Base-by-base conservation (phyloP, 1,140 invertebrate species). In the Drosophila novamexicana region DNA sequence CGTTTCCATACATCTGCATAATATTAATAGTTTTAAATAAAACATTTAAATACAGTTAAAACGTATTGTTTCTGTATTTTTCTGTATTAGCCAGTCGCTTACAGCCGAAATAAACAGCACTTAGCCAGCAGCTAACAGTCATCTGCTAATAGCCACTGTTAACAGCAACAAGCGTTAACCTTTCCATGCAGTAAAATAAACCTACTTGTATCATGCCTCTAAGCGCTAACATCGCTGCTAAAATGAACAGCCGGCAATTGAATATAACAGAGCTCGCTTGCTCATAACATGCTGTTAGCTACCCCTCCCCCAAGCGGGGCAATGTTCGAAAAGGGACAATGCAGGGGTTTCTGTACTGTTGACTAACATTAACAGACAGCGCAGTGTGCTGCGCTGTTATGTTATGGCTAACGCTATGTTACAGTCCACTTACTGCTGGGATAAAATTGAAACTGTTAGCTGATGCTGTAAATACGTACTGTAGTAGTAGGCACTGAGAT, bases 291-390 rank as follows among this genome's bases (percentile, higher is more conserved):
- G 22, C 52, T 74, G 81, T 74, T 53, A 61, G 1, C n/a, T 22
- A 32, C 67, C 74, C 75, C 66, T 81, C 3, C n/a, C 10, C 59
- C 37, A 49, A 32, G 66, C 59, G 82, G 81, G 81, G 81, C 50
- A 68, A 63, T 73, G 52, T 85, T 85, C 82, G 82, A 85, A 86
- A 69, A 81, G 67, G 77, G 77, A 62, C 40, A 72, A 65, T 42
- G 70, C 39, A 54, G 75, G 77, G 81, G 81, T 34, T 34, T 1
- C 34, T 54, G 39, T 7, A 34, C 29, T 63, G 50, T 34, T 65
- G 56, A 32, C 69, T 76, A 78, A 18, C 50, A 18, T 52, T 58
- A 62, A 54, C 79, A 85, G 64, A 10, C 7, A 18, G 1, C 34
- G 32, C 14, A 52, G 12, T 3, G 7, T 29, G 10, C 4, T 12